These are phyloP conservation scores for Psilanteris sp. DNA, from an alignment of 1,140 invertebrate genomes.

Conservation along the genomic window DNA sequence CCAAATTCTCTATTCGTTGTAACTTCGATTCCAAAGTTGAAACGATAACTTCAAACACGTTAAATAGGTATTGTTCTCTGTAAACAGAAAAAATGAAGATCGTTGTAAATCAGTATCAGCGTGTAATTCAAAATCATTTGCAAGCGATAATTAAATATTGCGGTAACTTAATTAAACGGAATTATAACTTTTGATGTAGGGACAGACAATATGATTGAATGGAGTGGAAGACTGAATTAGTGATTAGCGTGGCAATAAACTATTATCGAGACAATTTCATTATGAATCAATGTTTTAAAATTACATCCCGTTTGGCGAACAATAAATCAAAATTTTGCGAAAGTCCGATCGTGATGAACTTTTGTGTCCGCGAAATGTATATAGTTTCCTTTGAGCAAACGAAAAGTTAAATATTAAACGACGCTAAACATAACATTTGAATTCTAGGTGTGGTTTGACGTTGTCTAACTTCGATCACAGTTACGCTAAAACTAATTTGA, in stretches of 20 bases:
- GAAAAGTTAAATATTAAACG: conserved; percentile 6
- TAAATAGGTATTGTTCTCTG: conserved; percentile 92
- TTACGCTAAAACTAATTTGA: conserved; percentile 2
- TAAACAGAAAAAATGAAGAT: background rate
- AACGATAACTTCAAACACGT: conserved; percentile 92
- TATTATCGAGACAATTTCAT: conserved; percentile 13
- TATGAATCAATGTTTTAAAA: conserved; percentile 21
- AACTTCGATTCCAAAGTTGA: conserved; percentile 92
- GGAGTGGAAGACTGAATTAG: background rate
- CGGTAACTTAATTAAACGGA: too few species aligned
- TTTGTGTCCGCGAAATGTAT: too few species aligned
- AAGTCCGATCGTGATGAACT: conserved; percentile 29
- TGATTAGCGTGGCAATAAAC: conserved; percentile 13
- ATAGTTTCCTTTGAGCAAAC: too few species aligned
- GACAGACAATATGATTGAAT: too few species aligned
- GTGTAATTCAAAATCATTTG: too few species aligned
- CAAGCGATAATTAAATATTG: too few species aligned
- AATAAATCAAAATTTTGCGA: conserved; percentile 36
- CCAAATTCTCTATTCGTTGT: conserved; percentile 91
- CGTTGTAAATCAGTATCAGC: background rate
- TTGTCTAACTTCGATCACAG: background rate
- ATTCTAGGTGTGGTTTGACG: conserved; percentile 19
- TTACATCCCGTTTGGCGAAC: conserved; percentile 5
- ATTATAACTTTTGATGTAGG: too few species aligned
- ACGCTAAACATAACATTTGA: conserved; percentile 9